Percentiles rank a stretch among this genome's conserved stretches.
phyloP scores from a whole-genome alignment of 2,888 invertebrate genomes.

The Drosophila austrosaltans region DNA sequence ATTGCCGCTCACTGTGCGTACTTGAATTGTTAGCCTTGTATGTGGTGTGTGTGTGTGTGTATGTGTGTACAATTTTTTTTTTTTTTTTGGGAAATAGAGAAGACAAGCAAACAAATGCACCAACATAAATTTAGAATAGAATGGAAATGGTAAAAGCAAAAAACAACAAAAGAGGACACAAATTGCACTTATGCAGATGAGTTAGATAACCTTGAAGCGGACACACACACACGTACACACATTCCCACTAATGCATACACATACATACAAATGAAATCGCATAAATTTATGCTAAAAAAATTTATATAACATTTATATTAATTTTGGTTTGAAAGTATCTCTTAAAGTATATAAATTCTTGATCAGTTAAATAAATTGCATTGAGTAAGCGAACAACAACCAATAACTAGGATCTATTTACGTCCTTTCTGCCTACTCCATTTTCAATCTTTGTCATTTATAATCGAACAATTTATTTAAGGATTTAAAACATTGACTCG shows the following conservation, averaged over 20 bases:
- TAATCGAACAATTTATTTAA: too few species aligned
- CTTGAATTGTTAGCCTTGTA: conserved; percentile 40
- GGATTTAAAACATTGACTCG: too few species aligned
- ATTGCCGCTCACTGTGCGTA: conserved; percentile 42
- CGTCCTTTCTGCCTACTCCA: too few species aligned
- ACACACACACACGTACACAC: neutral
- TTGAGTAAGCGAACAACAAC: too few species aligned
- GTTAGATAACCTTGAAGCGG: conserved; percentile 45
- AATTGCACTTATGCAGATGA: conserved; percentile 40
- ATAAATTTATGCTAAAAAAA: too few species aligned
- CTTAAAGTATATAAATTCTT: too few species aligned
- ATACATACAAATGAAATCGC: too few species aligned
- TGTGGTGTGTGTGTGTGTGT: neutral
- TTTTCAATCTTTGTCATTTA: too few species aligned
- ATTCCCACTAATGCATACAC: neutral
- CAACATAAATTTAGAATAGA: conserved; percentile 11
- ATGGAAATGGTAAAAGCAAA: conserved; percentile 8
- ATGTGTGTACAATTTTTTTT: neutral
- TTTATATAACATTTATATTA: too few species aligned
- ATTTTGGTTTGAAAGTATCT: too few species aligned
- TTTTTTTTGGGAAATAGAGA: conserved; percentile 17
- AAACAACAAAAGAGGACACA: neutral
- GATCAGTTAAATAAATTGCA: too few species aligned
- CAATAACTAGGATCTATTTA: too few species aligned
- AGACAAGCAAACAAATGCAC: conserved; percentile 20